These are phyloP conservation scores for Stictocephala bisonia DNA, from an alignment of 2,888 invertebrate species.

Conservation along the genomic window DNA sequence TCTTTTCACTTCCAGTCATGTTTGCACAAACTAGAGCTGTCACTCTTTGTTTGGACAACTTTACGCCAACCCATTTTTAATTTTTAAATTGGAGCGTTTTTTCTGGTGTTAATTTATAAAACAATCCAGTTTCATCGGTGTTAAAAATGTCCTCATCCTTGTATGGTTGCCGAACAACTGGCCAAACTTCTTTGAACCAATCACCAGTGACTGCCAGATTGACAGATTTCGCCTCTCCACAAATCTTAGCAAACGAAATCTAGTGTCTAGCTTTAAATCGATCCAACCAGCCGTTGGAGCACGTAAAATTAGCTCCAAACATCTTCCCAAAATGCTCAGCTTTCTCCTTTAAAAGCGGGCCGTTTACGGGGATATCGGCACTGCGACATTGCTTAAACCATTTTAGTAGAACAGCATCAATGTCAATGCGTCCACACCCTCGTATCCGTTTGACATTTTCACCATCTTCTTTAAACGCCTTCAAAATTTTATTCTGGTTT, in stretches of 20 bases:
- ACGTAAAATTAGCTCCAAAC: slow-evolving; percentile 19
- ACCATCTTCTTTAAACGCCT: slow-evolving; percentile 19
- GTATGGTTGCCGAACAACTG: slow-evolving; percentile 17
- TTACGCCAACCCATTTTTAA: slow-evolving; percentile 60
- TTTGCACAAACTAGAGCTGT: slow-evolving; percentile 61
- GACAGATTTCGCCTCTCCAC: slow-evolving; percentile 29
- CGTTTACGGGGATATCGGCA: slow-evolving; percentile 13
- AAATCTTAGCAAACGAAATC: slow-evolving; percentile 39
- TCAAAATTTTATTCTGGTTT: slow-evolving; percentile 15
- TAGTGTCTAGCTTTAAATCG: slow-evolving; percentile 34
- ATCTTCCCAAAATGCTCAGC: slow-evolving; percentile 24
- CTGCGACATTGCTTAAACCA: slow-evolving; percentile 31
- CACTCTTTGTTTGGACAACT: slow-evolving; percentile 59
- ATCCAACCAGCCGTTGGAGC: slow-evolving; percentile 24
- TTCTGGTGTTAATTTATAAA: slow-evolving; percentile 57
- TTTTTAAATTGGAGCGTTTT: slow-evolving; percentile 58
- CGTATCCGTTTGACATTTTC: slow-evolving; percentile 16
- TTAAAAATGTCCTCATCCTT: slow-evolving; percentile 57
- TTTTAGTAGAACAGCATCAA: slow-evolving; percentile 35
- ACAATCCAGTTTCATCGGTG: slow-evolving; percentile 58
- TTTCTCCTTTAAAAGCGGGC: slow-evolving; percentile 19
- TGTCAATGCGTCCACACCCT: background rate
- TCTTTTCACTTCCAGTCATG: slow-evolving; percentile 61
- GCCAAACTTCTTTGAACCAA: slow-evolving; percentile 23
- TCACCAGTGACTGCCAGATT: slow-evolving; percentile 2